Evolutionary conservation across 2,797 vertebrate species (phyloP).

Genomic region (Lates japonicus): DNA sequence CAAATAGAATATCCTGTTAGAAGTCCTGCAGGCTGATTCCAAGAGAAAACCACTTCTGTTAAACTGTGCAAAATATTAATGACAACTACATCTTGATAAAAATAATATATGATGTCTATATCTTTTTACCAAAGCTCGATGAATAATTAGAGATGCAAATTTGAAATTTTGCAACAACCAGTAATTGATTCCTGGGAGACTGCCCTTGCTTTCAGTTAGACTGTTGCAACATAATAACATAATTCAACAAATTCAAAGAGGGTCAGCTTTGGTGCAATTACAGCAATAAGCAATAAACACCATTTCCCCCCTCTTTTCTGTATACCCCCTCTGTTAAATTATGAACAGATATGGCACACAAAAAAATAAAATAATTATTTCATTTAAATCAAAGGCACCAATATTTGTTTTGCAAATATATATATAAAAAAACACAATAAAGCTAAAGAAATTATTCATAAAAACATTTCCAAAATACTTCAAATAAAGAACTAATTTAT

Average conservation of each 20-base stretch:
- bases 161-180: background rate
- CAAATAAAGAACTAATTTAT: background rate
- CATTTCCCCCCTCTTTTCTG: background rate
- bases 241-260: background rate
- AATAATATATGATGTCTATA: background rate
- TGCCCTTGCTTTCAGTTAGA: background rate
- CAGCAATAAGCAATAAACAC: constrained; percentile 15
- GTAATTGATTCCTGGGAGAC: background rate
- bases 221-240: background rate
- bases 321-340: background rate
- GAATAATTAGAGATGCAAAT: background rate
- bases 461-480: background rate
- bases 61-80: constrained; percentile 1
- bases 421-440: background rate
- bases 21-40: constrained; percentile 28
- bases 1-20: constrained; percentile 30
- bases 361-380: background rate
- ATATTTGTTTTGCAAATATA: background rate
- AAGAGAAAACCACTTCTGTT: background rate
- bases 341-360: background rate
- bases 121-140: background rate
- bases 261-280: background rate
- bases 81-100: background rate
- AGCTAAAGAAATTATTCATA: background rate
- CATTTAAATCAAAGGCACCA: rapidly evolving